phyloP scores from a whole-genome alignment of 2,888 invertebrate genomes.

The Aquatica leii region DNA sequence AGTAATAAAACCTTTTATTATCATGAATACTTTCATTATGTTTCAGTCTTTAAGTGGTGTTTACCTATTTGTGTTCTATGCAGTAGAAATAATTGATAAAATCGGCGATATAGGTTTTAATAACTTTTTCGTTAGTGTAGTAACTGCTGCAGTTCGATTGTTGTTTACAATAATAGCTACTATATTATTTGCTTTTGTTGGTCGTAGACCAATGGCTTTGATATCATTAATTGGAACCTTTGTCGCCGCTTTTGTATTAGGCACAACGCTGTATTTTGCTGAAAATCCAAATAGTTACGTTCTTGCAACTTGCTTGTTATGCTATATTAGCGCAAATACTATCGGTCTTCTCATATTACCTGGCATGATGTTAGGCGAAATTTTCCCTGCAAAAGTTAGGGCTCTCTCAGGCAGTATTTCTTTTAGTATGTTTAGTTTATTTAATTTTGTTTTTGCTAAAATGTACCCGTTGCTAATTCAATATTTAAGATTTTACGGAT shows the following conservation, averaged over 20 bases:
- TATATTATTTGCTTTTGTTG: constrained; percentile 69
- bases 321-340: constrained; percentile 78
- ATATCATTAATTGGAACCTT: constrained; percentile 74
- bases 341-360: constrained; percentile 77
- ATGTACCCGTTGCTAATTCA: constrained; percentile 71
- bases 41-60: constrained; percentile 79
- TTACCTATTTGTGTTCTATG: constrained; percentile 82
- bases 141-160: constrained; percentile 73
- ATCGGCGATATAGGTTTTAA: constrained; percentile 61
- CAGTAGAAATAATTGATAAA: constrained; percentile 74
- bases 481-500: constrained; percentile 69
- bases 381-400: constrained; percentile 76
- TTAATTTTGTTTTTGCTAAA: constrained; percentile 74
- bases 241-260: constrained; percentile 68
- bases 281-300: constrained; percentile 56
- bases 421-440: constrained; percentile 74
- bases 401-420: constrained; percentile 78
- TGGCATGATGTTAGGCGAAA: constrained; percentile 78
- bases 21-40: constrained; percentile 76
- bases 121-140: constrained; percentile 69
- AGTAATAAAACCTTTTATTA: constrained; percentile 75
- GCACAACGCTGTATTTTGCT: constrained; percentile 61
- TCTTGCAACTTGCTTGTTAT: constrained; percentile 64
- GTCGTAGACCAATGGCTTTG: constrained; percentile 71
- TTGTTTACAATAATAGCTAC: constrained; percentile 72